Conservation (phyloP, 2,113 vertebrate species). For the Cinclus cinclus region DNA sequence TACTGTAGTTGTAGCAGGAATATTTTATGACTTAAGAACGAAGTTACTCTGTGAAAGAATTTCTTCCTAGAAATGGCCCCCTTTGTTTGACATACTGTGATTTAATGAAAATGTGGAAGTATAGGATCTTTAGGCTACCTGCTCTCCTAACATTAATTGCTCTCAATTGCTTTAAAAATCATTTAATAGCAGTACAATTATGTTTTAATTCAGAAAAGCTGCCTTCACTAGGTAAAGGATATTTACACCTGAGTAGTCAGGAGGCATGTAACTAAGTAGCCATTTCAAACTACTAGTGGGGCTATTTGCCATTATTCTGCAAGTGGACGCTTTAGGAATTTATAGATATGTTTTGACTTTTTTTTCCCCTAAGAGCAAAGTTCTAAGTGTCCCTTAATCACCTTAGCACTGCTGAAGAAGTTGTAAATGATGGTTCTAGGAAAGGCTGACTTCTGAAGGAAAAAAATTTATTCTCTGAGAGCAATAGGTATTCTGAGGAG, state of each 20-base stretch:
- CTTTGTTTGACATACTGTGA: background rate
- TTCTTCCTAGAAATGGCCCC: background rate
- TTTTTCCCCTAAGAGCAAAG: background rate
- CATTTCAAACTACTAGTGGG: background rate
- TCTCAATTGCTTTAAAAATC: background rate
- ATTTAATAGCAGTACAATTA: background rate
- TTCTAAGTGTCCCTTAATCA: background rate
- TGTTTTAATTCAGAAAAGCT: background rate
- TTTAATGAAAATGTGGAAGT: background rate
- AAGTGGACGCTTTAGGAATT: background rate
- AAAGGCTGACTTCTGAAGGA: background rate
- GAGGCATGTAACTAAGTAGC: background rate
- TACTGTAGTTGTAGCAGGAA: background rate
- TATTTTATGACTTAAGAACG: background rate
- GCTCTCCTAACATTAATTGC: background rate
- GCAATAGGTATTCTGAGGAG: background rate
- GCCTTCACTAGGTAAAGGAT: background rate
- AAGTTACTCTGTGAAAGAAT: background rate
- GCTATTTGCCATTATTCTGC: background rate
- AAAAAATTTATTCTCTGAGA: background rate
- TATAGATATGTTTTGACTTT: background rate
- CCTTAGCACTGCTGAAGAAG: background rate
- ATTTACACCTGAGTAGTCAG: background rate
- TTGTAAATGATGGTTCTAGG: background rate
- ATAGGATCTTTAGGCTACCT: background rate